Evolutionary conservation across 2,797 vertebrate species (phyloP).

Genomic region (Acanthurus lineatus): DNA sequence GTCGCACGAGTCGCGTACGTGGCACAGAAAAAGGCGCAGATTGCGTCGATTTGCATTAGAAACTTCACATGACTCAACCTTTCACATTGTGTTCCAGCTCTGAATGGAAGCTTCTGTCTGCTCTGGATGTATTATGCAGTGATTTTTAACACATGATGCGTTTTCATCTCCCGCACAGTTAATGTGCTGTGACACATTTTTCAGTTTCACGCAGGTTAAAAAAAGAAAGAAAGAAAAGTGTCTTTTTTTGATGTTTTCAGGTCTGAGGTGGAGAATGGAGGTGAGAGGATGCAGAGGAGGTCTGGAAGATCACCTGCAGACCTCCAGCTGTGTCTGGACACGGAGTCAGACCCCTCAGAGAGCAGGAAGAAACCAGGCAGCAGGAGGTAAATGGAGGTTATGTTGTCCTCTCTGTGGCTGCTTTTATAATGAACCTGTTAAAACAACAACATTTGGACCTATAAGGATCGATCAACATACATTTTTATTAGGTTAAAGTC

Average conservation of each 20-base stretch:
- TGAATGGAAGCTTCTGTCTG: background rate
- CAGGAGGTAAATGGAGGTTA: conserved; percentile 63
- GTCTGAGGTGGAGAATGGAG: conserved; percentile 74
- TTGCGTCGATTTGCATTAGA: background rate
- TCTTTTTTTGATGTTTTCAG: conserved; percentile 48
- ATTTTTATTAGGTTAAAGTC: background rate
- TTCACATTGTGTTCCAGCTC: background rate
- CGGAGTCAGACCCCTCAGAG: conserved; percentile 67
- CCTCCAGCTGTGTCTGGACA: conserved; percentile 62
- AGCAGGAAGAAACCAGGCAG: conserved; percentile 69
- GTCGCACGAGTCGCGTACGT: conserved; percentile 32
- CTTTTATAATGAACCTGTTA: background rate
- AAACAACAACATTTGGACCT: background rate
- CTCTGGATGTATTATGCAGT: too few relatives aligned
- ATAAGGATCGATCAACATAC: background rate
- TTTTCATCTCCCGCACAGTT: background rate
- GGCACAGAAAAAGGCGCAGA: conserved; percentile 23
- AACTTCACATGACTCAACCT: background rate
- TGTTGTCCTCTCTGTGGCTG: background rate
- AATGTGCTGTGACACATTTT: background rate
- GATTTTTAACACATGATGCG: too few relatives aligned
- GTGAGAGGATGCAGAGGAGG: conserved; percentile 70
- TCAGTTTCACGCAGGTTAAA: background rate
- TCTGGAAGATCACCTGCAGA: conserved; percentile 60
- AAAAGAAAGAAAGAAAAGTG: background rate